Percentiles rank a stretch among this genome's conserved stretches.
phyloP scores from a whole-genome alignment of 37 sponge, comb jelly and placozoan genomes.

The Oopsacas minuta region DNA sequence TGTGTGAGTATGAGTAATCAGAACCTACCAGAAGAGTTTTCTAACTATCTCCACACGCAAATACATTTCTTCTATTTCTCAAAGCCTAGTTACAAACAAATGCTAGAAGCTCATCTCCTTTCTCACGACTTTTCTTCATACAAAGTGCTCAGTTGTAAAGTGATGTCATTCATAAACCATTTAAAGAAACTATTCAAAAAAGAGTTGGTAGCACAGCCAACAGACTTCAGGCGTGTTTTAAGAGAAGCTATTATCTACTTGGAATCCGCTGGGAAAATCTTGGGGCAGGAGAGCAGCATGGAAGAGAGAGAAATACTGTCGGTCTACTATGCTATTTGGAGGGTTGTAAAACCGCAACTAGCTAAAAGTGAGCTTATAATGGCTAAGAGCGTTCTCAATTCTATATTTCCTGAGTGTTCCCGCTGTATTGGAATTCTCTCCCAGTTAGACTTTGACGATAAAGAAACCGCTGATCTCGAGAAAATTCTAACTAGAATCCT shows the following conservation, averaged over 20 bases:
- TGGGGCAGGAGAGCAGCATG: background rate
- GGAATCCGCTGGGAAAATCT: background rate
- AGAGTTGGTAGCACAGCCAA: background rate
- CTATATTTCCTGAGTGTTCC: background rate
- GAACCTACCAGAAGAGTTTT: background rate
- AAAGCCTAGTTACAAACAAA: background rate
- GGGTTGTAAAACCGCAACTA: background rate
- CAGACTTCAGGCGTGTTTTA: background rate
- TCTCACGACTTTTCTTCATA: background rate
- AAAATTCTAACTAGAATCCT: background rate
- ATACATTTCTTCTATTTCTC: constrained; percentile 16
- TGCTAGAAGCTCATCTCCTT: background rate
- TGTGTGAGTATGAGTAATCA: constrained; percentile 9
- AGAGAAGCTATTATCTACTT: background rate
- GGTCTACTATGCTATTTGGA: background rate
- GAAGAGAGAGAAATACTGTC: background rate
- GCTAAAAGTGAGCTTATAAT: background rate
- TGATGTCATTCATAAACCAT: background rate
- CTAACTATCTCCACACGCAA: background rate
- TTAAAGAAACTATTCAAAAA: background rate
- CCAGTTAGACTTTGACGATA: background rate
- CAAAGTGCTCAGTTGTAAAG: background rate
- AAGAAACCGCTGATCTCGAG: background rate
- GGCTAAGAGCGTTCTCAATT: background rate
- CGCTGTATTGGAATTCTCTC: background rate